These are phyloP conservation scores for Caenorhabditis imperialis DNA, from an alignment of 2,888 invertebrate species.

Conservation along the genomic window DNA sequence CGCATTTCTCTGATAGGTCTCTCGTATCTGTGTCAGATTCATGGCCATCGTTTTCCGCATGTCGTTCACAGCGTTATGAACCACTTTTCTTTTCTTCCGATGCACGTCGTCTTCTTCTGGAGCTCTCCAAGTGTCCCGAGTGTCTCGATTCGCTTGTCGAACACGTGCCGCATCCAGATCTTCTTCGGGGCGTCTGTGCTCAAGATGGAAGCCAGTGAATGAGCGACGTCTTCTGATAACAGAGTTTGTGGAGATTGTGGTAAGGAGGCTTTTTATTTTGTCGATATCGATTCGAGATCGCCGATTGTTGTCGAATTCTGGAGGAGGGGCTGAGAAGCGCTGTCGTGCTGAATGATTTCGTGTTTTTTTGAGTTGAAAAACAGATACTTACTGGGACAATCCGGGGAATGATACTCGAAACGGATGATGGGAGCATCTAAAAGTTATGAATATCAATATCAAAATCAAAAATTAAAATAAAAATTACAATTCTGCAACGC, in stretches of 20 bases:
- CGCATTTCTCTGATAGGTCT: conserved; percentile 18
- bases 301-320: neutral
- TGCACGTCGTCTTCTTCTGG: neutral
- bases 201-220: conserved; percentile 33
- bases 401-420: conserved; percentile 50
- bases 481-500: conserved; percentile 33
- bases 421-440: conserved; percentile 45
- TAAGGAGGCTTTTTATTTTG: conserved; percentile 2
- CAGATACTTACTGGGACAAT: conserved; percentile 37
- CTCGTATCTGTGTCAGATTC: conserved; percentile 23
- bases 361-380: too few species aligned
- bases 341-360: conserved; percentile 49
- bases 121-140: conserved; percentile 14
- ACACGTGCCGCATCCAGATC: conserved; percentile 5
- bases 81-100: neutral
- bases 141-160: conserved; percentile 9
- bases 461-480: neutral
- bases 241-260: conserved; percentile 1
- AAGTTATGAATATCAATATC: neutral
- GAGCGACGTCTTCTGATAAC: conserved; percentile 38
- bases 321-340: conserved; percentile 2
- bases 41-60: conserved; percentile 36
- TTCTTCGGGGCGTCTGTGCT: conserved; percentile 21
- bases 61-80: conserved; percentile 24
- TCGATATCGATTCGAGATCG: neutral